phyloP scores from a whole-genome alignment of 2,888 invertebrate species.

The Flexamia atlantica region DNA sequence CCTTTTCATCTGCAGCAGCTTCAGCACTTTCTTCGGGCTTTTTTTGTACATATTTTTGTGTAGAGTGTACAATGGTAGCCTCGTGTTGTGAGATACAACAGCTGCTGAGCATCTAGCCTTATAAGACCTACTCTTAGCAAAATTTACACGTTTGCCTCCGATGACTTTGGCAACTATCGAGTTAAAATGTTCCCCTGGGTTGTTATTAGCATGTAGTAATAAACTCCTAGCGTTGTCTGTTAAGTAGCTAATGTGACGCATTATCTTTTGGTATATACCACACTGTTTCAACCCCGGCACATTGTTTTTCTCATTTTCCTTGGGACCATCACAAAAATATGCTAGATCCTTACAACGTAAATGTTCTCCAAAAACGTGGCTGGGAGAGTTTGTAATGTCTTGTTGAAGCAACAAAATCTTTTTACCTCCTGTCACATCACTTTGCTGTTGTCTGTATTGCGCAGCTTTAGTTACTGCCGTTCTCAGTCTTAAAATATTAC shows the following conservation, averaged over 20 bases:
- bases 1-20: neutral
- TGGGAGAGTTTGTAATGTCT: slow-evolving; percentile 65
- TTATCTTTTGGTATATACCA: slow-evolving; percentile 56
- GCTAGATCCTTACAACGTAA: slow-evolving; percentile 66
- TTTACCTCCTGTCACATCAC: neutral
- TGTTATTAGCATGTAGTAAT: neutral
- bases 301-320: slow-evolving; percentile 56
- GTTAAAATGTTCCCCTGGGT: slow-evolving; percentile 58
- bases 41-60: slow-evolving; percentile 7
- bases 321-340: slow-evolving; percentile 65
- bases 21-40: slow-evolving; percentile 35
- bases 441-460: neutral
- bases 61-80: neutral
- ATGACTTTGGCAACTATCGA: slow-evolving; percentile 71
- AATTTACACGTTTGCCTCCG: slow-evolving; percentile 72
- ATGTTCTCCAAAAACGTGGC: slow-evolving; percentile 70
- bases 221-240: neutral
- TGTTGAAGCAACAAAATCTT: slow-evolving; percentile 8
- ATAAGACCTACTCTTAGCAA: slow-evolving; percentile 70
- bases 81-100: slow-evolving; percentile 65
- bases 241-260: slow-evolving; percentile 36
- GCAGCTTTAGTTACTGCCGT: neutral
- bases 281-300: slow-evolving; percentile 31
- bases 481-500: slow-evolving; percentile 16
- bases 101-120: slow-evolving; percentile 71